Evolutionary conservation across 2,888 invertebrate genomes (phyloP).

Genomic region (Phengaris alcon): DNA sequence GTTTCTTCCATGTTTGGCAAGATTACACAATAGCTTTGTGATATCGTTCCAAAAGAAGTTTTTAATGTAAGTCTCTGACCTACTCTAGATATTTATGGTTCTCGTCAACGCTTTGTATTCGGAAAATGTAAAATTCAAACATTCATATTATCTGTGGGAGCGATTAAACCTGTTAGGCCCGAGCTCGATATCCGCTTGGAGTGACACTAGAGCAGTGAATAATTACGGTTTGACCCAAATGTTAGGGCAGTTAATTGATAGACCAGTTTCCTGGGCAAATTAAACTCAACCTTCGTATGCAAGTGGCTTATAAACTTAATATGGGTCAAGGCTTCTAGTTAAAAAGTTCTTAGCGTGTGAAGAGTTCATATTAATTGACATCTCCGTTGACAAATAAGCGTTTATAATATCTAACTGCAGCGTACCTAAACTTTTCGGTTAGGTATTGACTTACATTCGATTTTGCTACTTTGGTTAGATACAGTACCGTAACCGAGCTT

Average conservation of each 20-base stretch:
- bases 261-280: constrained; percentile 35
- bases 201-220: constrained; percentile 47
- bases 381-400: background rate
- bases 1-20: background rate
- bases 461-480: too few relatives aligned
- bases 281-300: constrained; percentile 34
- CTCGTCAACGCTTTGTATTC: background rate
- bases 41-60: background rate
- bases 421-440: too few relatives aligned
- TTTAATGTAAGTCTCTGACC: background rate
- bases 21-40: constrained; percentile 1
- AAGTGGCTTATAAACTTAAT: constrained; percentile 33
- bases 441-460: too few relatives aligned
- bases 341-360: background rate
- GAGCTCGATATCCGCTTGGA: constrained; percentile 32
- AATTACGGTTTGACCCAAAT: constrained; percentile 68
- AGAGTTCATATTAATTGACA: background rate
- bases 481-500: too few relatives aligned
- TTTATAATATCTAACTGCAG: background rate
- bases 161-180: constrained; percentile 23
- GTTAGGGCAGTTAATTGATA: constrained; percentile 47
- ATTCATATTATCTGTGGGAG: constrained; percentile 18
- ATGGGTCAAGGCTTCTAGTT: constrained; percentile 34
- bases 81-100: constrained; percentile 8
- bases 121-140: constrained; percentile 7